Conservation (phyloP, 2,888 invertebrate genomes). For the Caenorhabditis angaria region DNA sequence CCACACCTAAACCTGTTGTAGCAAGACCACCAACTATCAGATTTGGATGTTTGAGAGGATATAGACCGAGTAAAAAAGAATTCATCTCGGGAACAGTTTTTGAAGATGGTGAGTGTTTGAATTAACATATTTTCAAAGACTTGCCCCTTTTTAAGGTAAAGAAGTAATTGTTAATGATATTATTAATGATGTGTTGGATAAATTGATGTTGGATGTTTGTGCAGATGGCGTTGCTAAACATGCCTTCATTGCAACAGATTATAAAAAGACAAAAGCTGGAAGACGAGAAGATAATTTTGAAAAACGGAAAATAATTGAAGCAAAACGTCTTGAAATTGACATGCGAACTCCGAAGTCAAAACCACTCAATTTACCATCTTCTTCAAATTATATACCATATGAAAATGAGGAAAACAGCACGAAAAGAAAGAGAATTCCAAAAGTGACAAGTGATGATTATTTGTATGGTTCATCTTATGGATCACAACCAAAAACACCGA, state of each 20-base stretch:
- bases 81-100: constrained; percentile 18
- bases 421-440: background rate
- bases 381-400: background rate
- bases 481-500: background rate
- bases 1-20: background rate
- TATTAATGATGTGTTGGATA: constrained; percentile 19
- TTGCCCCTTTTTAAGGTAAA: background rate
- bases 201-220: constrained; percentile 42
- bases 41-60: constrained; percentile 25
- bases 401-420: background rate
- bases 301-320: background rate
- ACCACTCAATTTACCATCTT: background rate
- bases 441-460: background rate
- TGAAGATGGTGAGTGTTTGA: constrained; percentile 10
- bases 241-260: constrained; percentile 15
- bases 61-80: constrained; percentile 36
- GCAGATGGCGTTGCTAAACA: constrained; percentile 41
- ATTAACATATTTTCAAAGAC: background rate
- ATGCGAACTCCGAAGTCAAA: background rate
- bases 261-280: background rate
- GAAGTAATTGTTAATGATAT: constrained; percentile 9
- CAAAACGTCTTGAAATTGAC: background rate
- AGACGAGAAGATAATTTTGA: background rate
- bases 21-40: background rate
- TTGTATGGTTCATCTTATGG: background rate